Evolutionary conservation across 2,113 vertebrate genomes (phyloP).

Genomic region (Anoura caudifer): DNA sequence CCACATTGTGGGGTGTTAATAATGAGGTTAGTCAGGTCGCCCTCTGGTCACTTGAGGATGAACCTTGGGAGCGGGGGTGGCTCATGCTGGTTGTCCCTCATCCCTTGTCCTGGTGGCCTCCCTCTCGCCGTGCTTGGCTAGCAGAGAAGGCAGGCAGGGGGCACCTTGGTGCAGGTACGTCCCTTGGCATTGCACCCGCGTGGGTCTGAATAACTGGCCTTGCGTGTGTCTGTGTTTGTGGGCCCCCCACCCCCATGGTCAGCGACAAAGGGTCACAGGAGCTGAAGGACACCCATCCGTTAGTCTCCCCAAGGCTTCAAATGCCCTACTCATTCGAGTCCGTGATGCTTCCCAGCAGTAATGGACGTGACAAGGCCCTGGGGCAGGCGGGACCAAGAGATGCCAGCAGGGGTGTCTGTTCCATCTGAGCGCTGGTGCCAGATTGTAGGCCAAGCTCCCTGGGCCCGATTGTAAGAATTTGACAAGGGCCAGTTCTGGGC

Average conservation of each 20-base stretch:
- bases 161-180: rapidly evolving
- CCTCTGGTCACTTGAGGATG: too few relatives aligned
- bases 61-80: neutral
- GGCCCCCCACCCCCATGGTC: rapidly evolving
- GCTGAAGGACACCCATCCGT: neutral
- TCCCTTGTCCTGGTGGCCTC: too few relatives aligned
- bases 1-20: too few relatives aligned
- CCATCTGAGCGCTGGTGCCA: neutral
- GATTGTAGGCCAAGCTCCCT: neutral
- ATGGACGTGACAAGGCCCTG: rapidly evolving
- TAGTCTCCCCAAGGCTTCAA: rapidly evolving
- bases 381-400: neutral
- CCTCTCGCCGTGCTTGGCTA: too few relatives aligned
- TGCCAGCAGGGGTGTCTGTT: rapidly evolving
- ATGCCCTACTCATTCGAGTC: rapidly evolving
- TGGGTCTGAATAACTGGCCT: too few relatives aligned
- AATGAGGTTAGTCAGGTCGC: too few relatives aligned
- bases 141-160: too few relatives aligned
- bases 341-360: rapidly evolving
- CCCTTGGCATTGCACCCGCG: rapidly evolving
- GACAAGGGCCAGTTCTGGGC: neutral
- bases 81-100: too few relatives aligned
- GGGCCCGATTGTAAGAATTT: neutral
- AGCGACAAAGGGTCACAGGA: rapidly evolving
- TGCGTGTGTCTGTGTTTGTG: rapidly evolving